phyloP scores from a whole-genome alignment of 1,140 invertebrate species.

The Propsilocerus akamusi region DNA sequence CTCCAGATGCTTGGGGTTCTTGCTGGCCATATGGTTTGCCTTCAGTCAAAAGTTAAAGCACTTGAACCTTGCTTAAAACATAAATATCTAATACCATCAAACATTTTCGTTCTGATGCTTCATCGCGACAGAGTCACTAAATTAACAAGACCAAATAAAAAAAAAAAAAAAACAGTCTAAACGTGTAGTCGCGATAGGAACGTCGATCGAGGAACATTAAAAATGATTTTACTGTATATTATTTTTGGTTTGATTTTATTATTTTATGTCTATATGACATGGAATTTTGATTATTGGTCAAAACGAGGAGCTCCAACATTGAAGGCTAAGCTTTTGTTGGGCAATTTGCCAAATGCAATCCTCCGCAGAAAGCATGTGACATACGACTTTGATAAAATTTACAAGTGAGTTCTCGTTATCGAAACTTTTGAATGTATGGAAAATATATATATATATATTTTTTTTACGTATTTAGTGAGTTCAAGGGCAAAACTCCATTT shows the following conservation, averaged over 20 bases:
- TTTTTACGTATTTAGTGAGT: neutral
- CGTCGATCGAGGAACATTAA: too few species aligned
- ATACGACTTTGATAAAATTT: constrained; percentile 14
- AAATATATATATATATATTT: neutral
- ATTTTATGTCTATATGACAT: constrained; percentile 21
- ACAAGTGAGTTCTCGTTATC: constrained; percentile 11
- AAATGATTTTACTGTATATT: neutral
- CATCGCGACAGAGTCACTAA: too few species aligned
- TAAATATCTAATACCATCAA: too few species aligned
- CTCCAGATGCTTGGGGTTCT: too few species aligned
- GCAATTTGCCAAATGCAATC: constrained; percentile 26
- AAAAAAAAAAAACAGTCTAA: too few species aligned
- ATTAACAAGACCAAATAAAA: too few species aligned
- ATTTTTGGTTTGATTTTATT: constrained; percentile 6
- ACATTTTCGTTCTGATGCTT: too few species aligned
- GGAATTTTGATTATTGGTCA: constrained; percentile 21
- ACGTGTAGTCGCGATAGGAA: too few species aligned
- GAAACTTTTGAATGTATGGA: neutral
- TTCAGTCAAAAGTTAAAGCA: too few species aligned
- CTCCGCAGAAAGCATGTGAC: constrained; percentile 14
- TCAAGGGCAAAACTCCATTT: constrained; percentile 1
- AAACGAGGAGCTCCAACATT: constrained; percentile 16
- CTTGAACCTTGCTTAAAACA: too few species aligned
- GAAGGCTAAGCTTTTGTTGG: constrained; percentile 17
- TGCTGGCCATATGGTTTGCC: too few species aligned